Conservation (phyloP, 2,797 vertebrate species). For the Acanthurus lineatus region DNA sequence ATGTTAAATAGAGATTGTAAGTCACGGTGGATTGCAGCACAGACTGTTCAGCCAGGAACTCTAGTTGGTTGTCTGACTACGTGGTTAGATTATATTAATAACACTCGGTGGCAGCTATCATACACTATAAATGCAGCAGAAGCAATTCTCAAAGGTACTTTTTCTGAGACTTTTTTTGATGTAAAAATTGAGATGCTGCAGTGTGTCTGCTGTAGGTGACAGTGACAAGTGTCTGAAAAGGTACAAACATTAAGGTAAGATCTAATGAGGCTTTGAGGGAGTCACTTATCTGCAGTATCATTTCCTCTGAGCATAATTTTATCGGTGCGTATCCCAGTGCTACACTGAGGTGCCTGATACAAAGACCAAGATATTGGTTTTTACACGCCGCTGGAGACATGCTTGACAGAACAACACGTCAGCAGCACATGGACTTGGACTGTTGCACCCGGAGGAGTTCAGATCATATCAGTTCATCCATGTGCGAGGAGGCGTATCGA, state of each 20-base stretch:
- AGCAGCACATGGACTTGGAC: slow-evolving; percentile 15
- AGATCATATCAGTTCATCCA: slow-evolving; percentile 38
- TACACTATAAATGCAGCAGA: background rate
- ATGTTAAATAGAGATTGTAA: slow-evolving; percentile 11
- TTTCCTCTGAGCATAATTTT: slow-evolving; percentile 19
- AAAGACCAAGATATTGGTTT: slow-evolving; percentile 18
- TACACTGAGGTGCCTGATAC: slow-evolving; percentile 1
- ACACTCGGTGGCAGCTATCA: background rate
- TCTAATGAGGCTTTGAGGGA: slow-evolving; percentile 23
- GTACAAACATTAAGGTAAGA: background rate
- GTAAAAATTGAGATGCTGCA: background rate
- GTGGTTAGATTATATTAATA: background rate
- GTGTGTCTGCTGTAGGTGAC: background rate
- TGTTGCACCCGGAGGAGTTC: slow-evolving; percentile 17
- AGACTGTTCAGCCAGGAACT: slow-evolving; percentile 11
- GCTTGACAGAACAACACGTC: slow-evolving; percentile 27
- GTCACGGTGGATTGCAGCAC: background rate
- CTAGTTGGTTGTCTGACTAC: background rate
- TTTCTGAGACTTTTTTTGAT: background rate
- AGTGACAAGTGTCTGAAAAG: too few species aligned
- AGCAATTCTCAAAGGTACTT: background rate
- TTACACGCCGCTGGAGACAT: slow-evolving; percentile 27
- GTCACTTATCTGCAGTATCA: background rate
- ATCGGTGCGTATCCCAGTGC: slow-evolving; percentile 18
- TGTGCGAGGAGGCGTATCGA: background rate